These are phyloP conservation scores for Rhingia campestris DNA, from an alignment of 2,888 invertebrate species.

Conservation along the genomic window DNA sequence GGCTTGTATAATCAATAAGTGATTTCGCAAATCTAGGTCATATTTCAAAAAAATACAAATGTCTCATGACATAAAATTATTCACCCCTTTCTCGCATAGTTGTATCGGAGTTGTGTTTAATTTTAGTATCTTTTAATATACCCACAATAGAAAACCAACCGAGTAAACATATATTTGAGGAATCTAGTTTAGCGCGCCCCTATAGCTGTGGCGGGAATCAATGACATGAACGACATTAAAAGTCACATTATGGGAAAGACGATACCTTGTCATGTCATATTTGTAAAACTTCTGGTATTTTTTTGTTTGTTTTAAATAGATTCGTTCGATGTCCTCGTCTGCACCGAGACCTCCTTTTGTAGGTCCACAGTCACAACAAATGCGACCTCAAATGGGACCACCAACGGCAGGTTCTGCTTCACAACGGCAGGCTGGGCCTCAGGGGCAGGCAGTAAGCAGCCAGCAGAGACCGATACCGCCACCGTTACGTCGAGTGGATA, in stretches of 20 bases:
- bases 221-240: slow-evolving; percentile 33
- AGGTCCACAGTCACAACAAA: slow-evolving; percentile 61
- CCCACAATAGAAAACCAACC: slow-evolving; percentile 39
- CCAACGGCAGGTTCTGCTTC: slow-evolving; percentile 78
- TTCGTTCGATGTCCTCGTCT: slow-evolving; percentile 78
- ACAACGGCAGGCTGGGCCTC: slow-evolving; percentile 78
- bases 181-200: slow-evolving; percentile 7
- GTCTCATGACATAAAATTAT: slow-evolving; percentile 80
- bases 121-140: slow-evolving; percentile 44
- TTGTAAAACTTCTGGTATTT: slow-evolving; percentile 8
- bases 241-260: slow-evolving; percentile 11
- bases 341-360: slow-evolving; percentile 77
- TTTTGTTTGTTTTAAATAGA: slow-evolving; percentile 78
- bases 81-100: background rate
- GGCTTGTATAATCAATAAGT: slow-evolving; percentile 83
- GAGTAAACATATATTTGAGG: slow-evolving; percentile 6
- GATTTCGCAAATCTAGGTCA: slow-evolving; percentile 81
- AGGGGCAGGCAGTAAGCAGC: slow-evolving; percentile 70
- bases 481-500: slow-evolving; percentile 82
- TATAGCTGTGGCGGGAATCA: slow-evolving; percentile 16
- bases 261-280: slow-evolving; percentile 14
- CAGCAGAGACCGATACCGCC: slow-evolving; percentile 79
- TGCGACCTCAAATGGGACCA: slow-evolving; percentile 79
- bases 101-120: slow-evolving; percentile 38
- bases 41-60: slow-evolving; percentile 79